phyloP scores from a whole-genome alignment of 2,113 vertebrate genomes.

The Aphelocoma coerulescens region DNA sequence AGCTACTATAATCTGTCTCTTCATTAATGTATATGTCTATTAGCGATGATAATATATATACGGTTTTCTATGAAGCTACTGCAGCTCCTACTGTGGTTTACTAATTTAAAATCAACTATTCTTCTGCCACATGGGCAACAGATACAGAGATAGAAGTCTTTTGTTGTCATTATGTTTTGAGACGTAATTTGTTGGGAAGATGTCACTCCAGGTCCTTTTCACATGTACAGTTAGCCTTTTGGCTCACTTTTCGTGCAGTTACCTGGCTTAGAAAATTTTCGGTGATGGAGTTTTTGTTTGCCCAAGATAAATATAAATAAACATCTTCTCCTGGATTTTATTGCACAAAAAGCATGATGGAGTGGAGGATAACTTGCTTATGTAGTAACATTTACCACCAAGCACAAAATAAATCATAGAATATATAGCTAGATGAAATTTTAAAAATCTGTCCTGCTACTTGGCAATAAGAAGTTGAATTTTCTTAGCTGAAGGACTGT shows the following conservation, averaged over 20 bases:
- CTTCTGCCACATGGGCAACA: background rate
- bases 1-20: background rate
- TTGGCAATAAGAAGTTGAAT: background rate
- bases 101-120: background rate
- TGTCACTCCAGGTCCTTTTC: background rate
- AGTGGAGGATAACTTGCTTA: background rate
- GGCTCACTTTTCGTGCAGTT: background rate
- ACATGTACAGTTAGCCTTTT: background rate
- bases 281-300: background rate
- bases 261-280: background rate
- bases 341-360: background rate
- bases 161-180: background rate
- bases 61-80: background rate
- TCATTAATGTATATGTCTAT: background rate
- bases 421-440: background rate
- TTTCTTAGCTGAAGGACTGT: slow-evolving; percentile 8
- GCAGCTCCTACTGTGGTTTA: background rate
- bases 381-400: background rate
- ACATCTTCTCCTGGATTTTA: background rate
- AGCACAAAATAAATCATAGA: background rate
- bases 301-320: background rate
- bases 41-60: background rate
- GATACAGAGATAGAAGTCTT: background rate
- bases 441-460: background rate
- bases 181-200: background rate